phyloP scores from a whole-genome alignment of 2,113 vertebrate genomes.

The Nannospalax galili region DNA sequence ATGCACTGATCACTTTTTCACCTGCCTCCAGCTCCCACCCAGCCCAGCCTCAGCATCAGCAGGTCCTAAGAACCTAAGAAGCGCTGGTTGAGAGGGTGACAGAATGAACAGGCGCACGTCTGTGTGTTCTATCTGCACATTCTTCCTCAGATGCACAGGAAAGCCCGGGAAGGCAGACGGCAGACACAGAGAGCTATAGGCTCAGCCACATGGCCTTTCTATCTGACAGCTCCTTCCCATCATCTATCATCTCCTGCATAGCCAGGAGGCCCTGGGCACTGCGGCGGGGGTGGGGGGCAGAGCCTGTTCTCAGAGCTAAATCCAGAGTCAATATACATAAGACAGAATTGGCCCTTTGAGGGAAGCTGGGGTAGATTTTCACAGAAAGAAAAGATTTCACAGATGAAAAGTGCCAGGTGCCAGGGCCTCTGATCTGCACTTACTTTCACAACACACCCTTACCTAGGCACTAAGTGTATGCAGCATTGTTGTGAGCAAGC shows the following conservation, averaged over 20 bases:
- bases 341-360: background rate
- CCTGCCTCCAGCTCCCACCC: background rate
- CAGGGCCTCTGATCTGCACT: background rate
- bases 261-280: background rate
- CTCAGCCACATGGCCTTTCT: background rate
- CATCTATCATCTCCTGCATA: background rate
- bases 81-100: background rate
- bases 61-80: too few species aligned
- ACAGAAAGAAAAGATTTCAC: slow-evolving; percentile 43
- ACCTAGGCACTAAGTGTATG: background rate
- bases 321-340: background rate
- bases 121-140: rapidly evolving
- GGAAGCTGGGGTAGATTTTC: background rate
- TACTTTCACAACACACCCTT: background rate
- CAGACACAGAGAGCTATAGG: background rate
- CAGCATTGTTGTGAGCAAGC: background rate
- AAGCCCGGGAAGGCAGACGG: background rate
- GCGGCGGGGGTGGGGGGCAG: too few species aligned
- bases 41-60: background rate
- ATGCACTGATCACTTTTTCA: background rate
- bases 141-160: background rate
- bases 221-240: background rate
- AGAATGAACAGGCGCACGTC: too few species aligned
- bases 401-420: background rate
- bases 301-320: background rate